These are phyloP conservation scores for Trissoscelio sp. DNA, from an alignment of 2,888 invertebrate species.

Conservation along the genomic window DNA sequence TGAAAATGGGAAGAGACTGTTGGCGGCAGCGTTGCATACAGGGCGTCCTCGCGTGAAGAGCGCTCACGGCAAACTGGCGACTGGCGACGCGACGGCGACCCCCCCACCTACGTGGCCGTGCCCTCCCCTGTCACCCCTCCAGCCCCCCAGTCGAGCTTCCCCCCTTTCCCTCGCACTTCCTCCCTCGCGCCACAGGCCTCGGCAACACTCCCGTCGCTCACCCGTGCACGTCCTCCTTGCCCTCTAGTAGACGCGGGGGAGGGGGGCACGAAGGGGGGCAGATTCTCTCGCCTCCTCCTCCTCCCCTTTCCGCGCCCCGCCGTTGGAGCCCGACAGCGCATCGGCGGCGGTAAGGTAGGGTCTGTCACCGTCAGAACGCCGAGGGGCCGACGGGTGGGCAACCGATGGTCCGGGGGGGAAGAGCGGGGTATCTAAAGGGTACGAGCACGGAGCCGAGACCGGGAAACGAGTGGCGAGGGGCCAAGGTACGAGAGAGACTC, in stretches of 20 bases:
- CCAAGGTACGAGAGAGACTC: conserved; percentile 76
- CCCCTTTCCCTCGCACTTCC: conserved; percentile 61
- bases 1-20: not conserved
- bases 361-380: conserved; percentile 83
- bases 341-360: conserved; percentile 78
- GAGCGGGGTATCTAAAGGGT: conserved; percentile 81
- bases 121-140: conserved; percentile 74
- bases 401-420: conserved; percentile 82
- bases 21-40: conserved; percentile 67
- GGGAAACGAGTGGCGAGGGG: conserved; percentile 71
- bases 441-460: conserved; percentile 74
- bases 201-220: conserved; percentile 75
- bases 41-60: conserved; percentile 91
- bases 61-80: conserved; percentile 91
- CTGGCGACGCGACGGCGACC: conserved; percentile 83
- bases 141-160: conserved; percentile 56
- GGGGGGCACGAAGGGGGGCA: conserved; percentile 65
- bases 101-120: conserved; percentile 70
- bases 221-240: conserved; percentile 68
- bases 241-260: conserved; percentile 55
- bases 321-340: conserved; percentile 65
- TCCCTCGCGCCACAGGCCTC: conserved; percentile 62
- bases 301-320: conserved; percentile 67
- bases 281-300: conserved; percentile 52
- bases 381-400: conserved; percentile 84